Evolutionary conservation across 2,113 vertebrate species (phyloP).

Genomic region (Cathartes aura): DNA sequence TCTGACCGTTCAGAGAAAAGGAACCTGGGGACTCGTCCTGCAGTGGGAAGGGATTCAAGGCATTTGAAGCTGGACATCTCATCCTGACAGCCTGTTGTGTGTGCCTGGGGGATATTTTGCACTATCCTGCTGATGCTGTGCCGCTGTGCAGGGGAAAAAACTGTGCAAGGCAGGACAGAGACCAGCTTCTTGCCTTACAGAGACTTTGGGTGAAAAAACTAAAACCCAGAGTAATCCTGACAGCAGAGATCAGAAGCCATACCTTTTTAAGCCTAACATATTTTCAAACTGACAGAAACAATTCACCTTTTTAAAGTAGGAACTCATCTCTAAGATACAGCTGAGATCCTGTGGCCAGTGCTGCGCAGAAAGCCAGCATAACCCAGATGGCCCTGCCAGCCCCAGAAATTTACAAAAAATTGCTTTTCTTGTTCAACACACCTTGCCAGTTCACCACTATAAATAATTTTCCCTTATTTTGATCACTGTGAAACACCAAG

Average conservation of each 20-base stretch:
- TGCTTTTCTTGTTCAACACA: background rate
- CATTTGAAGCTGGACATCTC: background rate
- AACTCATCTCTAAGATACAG: fast-evolving
- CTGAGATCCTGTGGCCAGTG: background rate
- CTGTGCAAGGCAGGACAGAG: background rate
- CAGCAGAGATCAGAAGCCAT: background rate
- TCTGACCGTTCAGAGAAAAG: background rate
- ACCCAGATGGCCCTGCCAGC: background rate
- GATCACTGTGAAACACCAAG: background rate
- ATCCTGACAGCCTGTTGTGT: background rate
- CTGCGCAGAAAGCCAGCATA: background rate
- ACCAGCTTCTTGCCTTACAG: background rate
- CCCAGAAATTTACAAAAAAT: background rate
- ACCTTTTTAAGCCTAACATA: background rate
- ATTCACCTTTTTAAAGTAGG: background rate
- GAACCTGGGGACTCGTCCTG: background rate
- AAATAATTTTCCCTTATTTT: background rate
- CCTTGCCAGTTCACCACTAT: background rate
- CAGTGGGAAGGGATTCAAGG: background rate
- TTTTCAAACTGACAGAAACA: background rate
- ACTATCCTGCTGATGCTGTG: background rate
- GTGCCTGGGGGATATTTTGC: background rate
- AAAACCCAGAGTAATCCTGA: background rate
- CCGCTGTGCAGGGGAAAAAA: background rate
- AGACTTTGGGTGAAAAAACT: background rate